Base-by-base conservation (phyloP, 2,113 vertebrate species). In the Tringa solitaria region DNA sequence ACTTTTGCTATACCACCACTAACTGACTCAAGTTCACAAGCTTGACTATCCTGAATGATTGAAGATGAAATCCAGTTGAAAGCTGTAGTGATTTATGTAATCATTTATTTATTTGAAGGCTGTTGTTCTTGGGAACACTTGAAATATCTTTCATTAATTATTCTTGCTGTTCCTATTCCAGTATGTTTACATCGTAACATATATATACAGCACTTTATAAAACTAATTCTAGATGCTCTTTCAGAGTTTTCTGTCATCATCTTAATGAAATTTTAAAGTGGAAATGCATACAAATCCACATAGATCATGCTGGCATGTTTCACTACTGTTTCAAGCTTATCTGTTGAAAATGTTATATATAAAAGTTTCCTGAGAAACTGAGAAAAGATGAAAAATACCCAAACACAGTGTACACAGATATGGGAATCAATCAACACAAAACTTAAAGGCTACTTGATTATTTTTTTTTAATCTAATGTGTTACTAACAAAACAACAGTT, bases 221-320 rank as follows among this genome's bases (percentile, higher is more conserved):
- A 89, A 77, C 7, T 64, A 63, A 51, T 74, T 89, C 41, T 60
- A 72, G 30, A 23, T 43, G 22, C 1, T 57, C 4, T 83, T 61
- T 51, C 33, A 35, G 21, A 43, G 10, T 60, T 84, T 85, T 93
- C 39, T 91, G 45, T 68, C 76, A 75, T 63, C 14, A 39, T 74
- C 6, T 84, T 72, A 92, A 87, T 6, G 86, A 93, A 84, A 19
- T 86, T 78, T 80, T 90, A 83, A 90, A 93, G 85, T 84, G 95
- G 77, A 67, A 90, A 88, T 78, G 15, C 8, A 12, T 61, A 68
- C 26, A 89, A 80, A 93, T 57, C 37, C 74, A 85, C 75, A 72
- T 8, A 30, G 67, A 94, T 35, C n/a, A 90, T 45, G 8, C 41
- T 84, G 26, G 23, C 48, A 54, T 20, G 6, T 57, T 83, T 91